Conservation (phyloP, 2,113 vertebrate genomes). For the Holacanthus passer region DNA sequence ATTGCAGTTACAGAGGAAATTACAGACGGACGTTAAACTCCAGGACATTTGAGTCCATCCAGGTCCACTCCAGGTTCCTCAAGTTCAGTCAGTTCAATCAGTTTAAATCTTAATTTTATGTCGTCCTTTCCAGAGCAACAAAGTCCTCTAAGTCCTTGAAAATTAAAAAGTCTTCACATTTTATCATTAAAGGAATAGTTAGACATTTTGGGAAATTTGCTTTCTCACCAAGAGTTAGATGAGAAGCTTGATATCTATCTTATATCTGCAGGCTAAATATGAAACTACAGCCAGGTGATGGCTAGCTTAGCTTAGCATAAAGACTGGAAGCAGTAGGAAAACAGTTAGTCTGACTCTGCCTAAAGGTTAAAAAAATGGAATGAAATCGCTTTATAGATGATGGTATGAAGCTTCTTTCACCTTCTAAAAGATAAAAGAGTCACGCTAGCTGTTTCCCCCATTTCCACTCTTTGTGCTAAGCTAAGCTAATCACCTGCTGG, state of each 20-base stretch:
- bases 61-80: background rate
- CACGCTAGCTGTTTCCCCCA: background rate
- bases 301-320: background rate
- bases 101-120: background rate
- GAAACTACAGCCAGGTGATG: background rate
- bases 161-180: slow-evolving; percentile 37
- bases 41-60: background rate
- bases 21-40: background rate
- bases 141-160: background rate
- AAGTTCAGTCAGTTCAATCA: background rate
- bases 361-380: too few species aligned
- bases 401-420: background rate
- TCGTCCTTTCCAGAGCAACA: slow-evolving; percentile 1
- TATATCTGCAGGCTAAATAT: background rate
- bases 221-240: background rate
- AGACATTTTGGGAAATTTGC: background rate
- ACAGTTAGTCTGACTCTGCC: background rate
- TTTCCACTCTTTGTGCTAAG: slow-evolving; percentile 1
- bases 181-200: slow-evolving; percentile 9
- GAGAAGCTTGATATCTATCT: background rate
- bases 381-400: too few species aligned
- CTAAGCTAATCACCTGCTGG: background rate
- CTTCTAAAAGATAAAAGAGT: background rate
- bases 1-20: background rate
- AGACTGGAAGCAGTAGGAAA: background rate